phyloP scores from a whole-genome alignment of 2,113 vertebrate genomes.

The Morone chrysops region DNA sequence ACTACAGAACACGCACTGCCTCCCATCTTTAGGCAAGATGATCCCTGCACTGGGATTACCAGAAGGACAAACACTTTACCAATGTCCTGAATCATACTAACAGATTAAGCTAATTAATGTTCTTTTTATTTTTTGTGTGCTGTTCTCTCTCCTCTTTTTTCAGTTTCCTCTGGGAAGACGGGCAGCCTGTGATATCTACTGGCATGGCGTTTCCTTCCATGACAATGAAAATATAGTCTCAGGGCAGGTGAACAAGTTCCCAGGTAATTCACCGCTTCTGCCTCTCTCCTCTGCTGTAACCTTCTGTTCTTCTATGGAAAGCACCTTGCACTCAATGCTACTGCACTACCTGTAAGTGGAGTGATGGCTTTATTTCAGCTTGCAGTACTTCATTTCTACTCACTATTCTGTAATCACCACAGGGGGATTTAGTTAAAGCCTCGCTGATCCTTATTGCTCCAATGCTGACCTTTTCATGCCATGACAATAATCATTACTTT shows the following conservation, averaged over 20 bases:
- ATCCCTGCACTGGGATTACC: constrained; percentile 30
- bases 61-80: background rate
- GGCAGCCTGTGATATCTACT: constrained; percentile 95
- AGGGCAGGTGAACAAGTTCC: constrained; percentile 99
- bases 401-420: constrained; percentile 31
- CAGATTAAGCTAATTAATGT: background rate
- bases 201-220: constrained; percentile 97
- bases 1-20: constrained; percentile 36
- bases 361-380: constrained; percentile 4
- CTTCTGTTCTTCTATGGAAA: no score
- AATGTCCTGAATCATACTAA: constrained; percentile 28
- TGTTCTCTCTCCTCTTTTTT: constrained; percentile 11
- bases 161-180: constrained; percentile 94
- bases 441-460: constrained; percentile 18
- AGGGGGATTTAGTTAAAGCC: constrained; percentile 39
- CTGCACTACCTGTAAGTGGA: background rate
- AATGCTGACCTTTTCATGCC: constrained; percentile 20
- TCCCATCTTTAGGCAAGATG: constrained; percentile 56
- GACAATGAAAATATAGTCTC: constrained; percentile 92
- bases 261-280: constrained; percentile 85
- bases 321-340: background rate
- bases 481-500: constrained; percentile 1
- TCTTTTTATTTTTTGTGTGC: background rate
- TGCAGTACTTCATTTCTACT: background rate
- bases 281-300: background rate